Conservation (phyloP, 2,797 vertebrate species). For the Gadopsis marmoratus region DNA sequence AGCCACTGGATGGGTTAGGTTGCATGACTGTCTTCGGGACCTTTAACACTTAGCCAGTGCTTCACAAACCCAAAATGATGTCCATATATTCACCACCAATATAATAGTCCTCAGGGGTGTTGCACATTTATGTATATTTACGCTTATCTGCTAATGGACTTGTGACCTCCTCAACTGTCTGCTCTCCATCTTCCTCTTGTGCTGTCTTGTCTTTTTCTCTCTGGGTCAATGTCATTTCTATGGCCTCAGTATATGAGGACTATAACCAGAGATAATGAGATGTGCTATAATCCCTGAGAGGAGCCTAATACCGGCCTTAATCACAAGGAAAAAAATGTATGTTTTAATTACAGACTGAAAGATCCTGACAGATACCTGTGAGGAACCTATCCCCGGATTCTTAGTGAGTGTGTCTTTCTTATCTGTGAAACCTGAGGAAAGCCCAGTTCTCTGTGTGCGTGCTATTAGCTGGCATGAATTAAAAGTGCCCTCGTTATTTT, state of each 20-base stretch:
- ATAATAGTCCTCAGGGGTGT: slow-evolving; percentile 58
- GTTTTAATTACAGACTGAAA: slow-evolving; percentile 85
- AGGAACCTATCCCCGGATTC: slow-evolving; percentile 58
- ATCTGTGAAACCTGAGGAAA: slow-evolving; percentile 68
- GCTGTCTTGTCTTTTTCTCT: slow-evolving; percentile 52
- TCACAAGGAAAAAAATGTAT: slow-evolving; percentile 78
- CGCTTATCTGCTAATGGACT: slow-evolving; percentile 62
- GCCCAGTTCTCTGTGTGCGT: slow-evolving; percentile 22
- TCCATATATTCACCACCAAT: slow-evolving; percentile 44
- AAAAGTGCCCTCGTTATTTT: slow-evolving; percentile 67
- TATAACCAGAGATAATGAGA: slow-evolving; percentile 83
- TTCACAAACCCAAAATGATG: slow-evolving; percentile 62
- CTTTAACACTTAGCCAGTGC: slow-evolving; percentile 59
- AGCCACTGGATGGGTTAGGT: slow-evolving; percentile 63
- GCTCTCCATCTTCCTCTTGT: slow-evolving; percentile 59
- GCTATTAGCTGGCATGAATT: slow-evolving; percentile 56
- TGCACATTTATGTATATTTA: slow-evolving; percentile 61
- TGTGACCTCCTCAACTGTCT: slow-evolving; percentile 66
- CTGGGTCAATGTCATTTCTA: slow-evolving; percentile 75
- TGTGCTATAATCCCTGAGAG: slow-evolving; percentile 81
- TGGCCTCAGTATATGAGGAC: slow-evolving; percentile 74
- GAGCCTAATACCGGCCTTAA: slow-evolving; percentile 82
- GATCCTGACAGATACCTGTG: slow-evolving; percentile 77
- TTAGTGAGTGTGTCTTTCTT: slow-evolving; percentile 57
- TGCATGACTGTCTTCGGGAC: slow-evolving; percentile 62